A percentile compares a stretch with the other conserved stretches of the same genome.
Evolutionary conservation across 2,888 invertebrate species (phyloP).

Genomic region (Prenolepis imparis): DNA sequence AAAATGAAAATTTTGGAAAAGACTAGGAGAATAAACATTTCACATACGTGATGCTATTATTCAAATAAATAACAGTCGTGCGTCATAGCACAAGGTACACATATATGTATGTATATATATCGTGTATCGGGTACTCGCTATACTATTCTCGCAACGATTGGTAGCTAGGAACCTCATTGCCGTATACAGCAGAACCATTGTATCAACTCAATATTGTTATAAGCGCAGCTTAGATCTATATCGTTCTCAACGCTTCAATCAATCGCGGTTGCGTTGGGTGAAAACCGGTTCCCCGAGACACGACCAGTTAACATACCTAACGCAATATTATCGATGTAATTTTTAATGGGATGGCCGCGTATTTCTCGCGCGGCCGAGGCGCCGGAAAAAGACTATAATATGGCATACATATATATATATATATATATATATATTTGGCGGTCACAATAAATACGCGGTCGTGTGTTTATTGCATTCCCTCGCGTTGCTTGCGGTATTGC

Average conservation of each 20-base stretch:
- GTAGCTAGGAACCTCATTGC: constrained; percentile 41
- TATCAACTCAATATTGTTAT: constrained; percentile 57
- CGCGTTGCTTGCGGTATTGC: constrained; percentile 36
- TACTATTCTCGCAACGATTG: constrained; percentile 46
- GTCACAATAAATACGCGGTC: constrained; percentile 20
- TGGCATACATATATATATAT: too few relatives aligned
- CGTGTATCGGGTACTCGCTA: constrained; percentile 32
- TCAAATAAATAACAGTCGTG: constrained; percentile 44
- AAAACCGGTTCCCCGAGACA: constrained; percentile 45
- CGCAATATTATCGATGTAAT: constrained; percentile 32
- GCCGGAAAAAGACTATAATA: constrained; percentile 29
- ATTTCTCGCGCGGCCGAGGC: neutral
- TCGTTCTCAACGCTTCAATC: constrained; percentile 55
- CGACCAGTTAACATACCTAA: constrained; percentile 24
- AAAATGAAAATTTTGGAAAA: neutral
- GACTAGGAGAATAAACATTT: neutral
- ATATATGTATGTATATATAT: neutral
- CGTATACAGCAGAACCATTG: constrained; percentile 48
- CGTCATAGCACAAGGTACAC: constrained; percentile 23
- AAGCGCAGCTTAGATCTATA: constrained; percentile 56
- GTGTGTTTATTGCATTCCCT: constrained; percentile 43
- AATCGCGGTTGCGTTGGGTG: constrained; percentile 41
- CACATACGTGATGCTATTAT: constrained; percentile 23
- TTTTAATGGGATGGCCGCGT: constrained; percentile 3
- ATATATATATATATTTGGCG: constrained; percentile 40